Conservation (phyloP, 2,113 vertebrate genomes). For the Ophthalmolycus amberensis region DNA sequence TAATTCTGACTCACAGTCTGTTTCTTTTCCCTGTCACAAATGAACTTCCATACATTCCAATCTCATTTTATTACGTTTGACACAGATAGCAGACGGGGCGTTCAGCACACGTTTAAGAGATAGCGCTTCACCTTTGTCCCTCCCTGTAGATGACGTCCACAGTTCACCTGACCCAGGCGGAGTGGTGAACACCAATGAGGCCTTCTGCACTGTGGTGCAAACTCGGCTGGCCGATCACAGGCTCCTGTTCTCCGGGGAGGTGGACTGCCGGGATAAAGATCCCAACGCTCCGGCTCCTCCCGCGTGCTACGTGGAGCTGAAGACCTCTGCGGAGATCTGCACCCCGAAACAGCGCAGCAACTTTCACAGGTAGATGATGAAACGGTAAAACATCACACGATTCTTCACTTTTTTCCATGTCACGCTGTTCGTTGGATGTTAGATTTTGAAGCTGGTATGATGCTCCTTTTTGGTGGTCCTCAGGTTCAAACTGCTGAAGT, state of each 20-base stretch:
- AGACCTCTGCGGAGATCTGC: conserved; percentile 91
- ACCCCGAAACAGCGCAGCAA: conserved; percentile 88
- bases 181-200: conserved; percentile 92
- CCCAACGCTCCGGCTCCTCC: conserved; percentile 81
- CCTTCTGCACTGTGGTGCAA: conserved; percentile 91
- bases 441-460: neutral
- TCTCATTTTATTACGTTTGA: neutral
- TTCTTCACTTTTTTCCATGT: neutral
- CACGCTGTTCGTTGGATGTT: neutral
- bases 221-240: conserved; percentile 87
- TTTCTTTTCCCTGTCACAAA: neutral
- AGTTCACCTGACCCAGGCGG: conserved; percentile 84
- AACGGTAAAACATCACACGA: no score
- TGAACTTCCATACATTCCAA: neutral
- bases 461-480: conserved; percentile 6
- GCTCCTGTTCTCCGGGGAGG: conserved; percentile 91
- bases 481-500: conserved; percentile 92
- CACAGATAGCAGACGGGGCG: neutral
- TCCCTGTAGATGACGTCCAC: conserved; percentile 79
- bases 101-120: neutral
- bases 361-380: conserved; percentile 86
- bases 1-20: neutral
- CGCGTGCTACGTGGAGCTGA: conserved; percentile 90
- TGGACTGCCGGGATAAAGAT: conserved; percentile 87
- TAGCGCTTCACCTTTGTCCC: conserved; percentile 15